Conservation (phyloP, 2,113 vertebrate genomes). For the Connochaetes taurinus region DNA sequence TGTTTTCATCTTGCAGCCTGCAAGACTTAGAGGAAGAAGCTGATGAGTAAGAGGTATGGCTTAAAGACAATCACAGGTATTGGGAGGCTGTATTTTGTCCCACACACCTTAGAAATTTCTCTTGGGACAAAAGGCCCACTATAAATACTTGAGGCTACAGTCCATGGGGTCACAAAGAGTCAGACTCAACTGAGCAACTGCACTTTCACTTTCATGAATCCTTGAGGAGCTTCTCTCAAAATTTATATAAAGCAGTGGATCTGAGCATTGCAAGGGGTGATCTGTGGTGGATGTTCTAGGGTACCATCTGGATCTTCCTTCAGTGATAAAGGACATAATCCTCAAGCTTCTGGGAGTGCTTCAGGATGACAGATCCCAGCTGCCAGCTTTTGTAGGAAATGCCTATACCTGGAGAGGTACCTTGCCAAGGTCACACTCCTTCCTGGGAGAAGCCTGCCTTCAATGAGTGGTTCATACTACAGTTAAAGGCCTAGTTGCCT, state of each 20-base stretch:
- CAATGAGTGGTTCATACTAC: background rate
- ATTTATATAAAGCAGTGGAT: background rate
- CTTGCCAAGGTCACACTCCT: background rate
- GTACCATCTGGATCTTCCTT: background rate
- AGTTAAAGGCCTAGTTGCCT: background rate
- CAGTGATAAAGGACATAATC: background rate
- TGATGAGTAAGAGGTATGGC: too few relatives aligned
- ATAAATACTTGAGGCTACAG: background rate
- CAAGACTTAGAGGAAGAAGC: background rate
- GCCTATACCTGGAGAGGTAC: background rate
- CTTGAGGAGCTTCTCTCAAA: background rate
- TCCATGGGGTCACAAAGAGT: background rate
- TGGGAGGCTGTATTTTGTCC: background rate
- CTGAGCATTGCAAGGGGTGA: background rate
- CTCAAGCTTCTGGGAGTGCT: background rate
- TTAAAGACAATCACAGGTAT: background rate
- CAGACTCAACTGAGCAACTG: background rate
- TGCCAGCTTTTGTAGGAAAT: background rate
- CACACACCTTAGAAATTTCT: background rate
- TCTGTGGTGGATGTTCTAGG: background rate
- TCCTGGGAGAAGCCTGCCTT: background rate
- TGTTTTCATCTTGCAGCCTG: background rate
- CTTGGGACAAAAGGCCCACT: background rate
- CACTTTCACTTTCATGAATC: background rate
- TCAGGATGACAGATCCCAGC: too few relatives aligned